These are phyloP conservation scores for Cryptus armator DNA, from an alignment of 2,888 invertebrate genomes.

Conservation along the genomic window DNA sequence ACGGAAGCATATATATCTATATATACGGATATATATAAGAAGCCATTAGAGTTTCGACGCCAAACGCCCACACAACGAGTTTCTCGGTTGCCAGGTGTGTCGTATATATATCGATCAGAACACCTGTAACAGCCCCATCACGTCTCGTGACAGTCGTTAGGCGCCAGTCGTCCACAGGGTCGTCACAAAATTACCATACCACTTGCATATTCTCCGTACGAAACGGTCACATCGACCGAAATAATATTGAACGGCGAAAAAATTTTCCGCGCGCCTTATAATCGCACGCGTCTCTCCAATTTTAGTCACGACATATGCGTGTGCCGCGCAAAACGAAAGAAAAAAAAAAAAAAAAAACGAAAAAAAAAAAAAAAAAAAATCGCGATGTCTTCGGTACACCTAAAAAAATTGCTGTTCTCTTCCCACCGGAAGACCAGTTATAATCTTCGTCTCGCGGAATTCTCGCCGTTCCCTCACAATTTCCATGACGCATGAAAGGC, in stretches of 20 bases:
- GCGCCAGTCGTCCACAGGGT: slow-evolving; percentile 12
- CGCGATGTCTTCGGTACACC: background rate
- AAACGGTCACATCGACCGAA: background rate
- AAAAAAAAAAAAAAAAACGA: too few species aligned
- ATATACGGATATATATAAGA: background rate
- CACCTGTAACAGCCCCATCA: slow-evolving; percentile 18
- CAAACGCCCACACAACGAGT: background rate
- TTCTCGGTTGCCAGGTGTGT: slow-evolving; percentile 27
- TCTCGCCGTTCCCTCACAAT: slow-evolving; percentile 24
- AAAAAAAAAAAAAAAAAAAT: background rate
- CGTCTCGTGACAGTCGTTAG: background rate
- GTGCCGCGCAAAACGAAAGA: too few species aligned
- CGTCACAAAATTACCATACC: slow-evolving; percentile 9
- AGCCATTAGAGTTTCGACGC: background rate
- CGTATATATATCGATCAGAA: slow-evolving; percentile 38
- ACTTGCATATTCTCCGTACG: slow-evolving; percentile 14
- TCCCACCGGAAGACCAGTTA: slow-evolving; percentile 28
- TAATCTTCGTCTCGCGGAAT: slow-evolving; percentile 16
- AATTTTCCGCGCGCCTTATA: too few species aligned
- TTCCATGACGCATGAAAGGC: slow-evolving; percentile 51
- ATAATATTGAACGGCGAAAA: background rate
- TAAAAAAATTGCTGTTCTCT: slow-evolving; percentile 20
- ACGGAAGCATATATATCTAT: background rate
- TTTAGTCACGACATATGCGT: too few species aligned
- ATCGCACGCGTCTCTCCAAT: too few species aligned